phyloP scores from a whole-genome alignment of 2,888 invertebrate species.

The Cantharis rustica region DNA sequence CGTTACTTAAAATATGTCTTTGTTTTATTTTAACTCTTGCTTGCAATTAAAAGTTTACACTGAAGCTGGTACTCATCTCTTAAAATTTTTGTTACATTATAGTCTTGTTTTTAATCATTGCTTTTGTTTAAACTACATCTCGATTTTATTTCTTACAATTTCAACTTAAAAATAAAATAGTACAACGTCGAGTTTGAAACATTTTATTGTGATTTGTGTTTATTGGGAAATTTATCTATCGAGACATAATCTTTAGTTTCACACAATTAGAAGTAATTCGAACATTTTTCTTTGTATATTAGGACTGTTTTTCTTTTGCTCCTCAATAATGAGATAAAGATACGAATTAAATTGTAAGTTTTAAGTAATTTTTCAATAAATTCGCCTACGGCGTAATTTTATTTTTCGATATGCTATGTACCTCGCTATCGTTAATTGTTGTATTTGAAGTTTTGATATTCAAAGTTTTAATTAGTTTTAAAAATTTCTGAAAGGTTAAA shows the following conservation, averaged over 20 bases:
- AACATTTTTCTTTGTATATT: not conserved
- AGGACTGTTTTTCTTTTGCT: too few relatives aligned
- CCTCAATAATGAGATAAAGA: too few relatives aligned
- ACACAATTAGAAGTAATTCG: not conserved
- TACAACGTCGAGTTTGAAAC: not conserved
- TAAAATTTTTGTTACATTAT: not conserved
- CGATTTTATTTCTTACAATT: not conserved
- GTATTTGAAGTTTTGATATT: too few relatives aligned
- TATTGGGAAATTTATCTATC: not conserved
- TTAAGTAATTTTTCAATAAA: not conserved
- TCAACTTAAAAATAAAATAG: not conserved
- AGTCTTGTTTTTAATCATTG: not conserved
- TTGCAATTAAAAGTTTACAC: not conserved
- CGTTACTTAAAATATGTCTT: not conserved
- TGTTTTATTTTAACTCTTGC: not conserved
- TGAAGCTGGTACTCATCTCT: not conserved
- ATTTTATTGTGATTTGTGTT: not conserved
- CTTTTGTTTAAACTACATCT: not conserved
- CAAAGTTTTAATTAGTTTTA: too few relatives aligned
- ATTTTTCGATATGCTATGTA: too few relatives aligned
- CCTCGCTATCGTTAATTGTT: too few relatives aligned
- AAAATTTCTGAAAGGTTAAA: not conserved
- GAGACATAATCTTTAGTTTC: not conserved
- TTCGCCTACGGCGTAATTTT: not conserved
- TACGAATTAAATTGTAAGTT: too few relatives aligned